Conservation (phyloP, 2,797 vertebrate genomes). For the Capromys pilorides region DNA sequence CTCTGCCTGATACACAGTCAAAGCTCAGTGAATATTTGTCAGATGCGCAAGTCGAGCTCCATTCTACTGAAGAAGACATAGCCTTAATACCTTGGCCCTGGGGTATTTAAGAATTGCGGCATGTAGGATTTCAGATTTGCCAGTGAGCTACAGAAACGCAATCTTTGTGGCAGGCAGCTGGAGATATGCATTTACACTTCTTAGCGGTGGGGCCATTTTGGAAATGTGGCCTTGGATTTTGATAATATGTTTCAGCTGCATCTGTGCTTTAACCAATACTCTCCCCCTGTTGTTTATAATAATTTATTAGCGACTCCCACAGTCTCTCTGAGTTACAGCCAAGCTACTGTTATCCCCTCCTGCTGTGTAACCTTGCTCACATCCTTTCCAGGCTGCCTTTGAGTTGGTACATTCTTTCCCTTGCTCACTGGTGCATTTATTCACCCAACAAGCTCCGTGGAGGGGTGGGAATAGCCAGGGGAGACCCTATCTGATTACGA, state of each 20-base stretch:
- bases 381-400: neutral
- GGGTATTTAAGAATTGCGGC: constrained; percentile 38
- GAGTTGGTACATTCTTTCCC: neutral
- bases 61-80: constrained; percentile 32
- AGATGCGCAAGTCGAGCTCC: neutral
- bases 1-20: neutral
- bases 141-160: constrained; percentile 25
- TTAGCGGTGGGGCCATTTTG: constrained; percentile 33
- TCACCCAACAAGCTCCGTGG: constrained; percentile 14
- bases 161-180: neutral
- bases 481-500: neutral
- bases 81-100: neutral
- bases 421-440: constrained; percentile 4
- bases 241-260: neutral
- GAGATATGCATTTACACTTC: neutral
- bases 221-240: constrained; percentile 13
- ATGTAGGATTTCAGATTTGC: constrained; percentile 28
- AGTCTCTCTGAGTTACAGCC: constrained; percentile 24
- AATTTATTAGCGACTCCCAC: constrained; percentile 60
- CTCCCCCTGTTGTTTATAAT: neutral
- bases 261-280: neutral
- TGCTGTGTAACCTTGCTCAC: neutral
- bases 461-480: neutral
- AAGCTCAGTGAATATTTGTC: neutral
- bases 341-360: neutral